A percentile compares a stretch with the other conserved stretches of the same genome.
Evolutionary conservation across 2,113 vertebrate species (phyloP).

Genomic region (Hippotragus niger): DNA sequence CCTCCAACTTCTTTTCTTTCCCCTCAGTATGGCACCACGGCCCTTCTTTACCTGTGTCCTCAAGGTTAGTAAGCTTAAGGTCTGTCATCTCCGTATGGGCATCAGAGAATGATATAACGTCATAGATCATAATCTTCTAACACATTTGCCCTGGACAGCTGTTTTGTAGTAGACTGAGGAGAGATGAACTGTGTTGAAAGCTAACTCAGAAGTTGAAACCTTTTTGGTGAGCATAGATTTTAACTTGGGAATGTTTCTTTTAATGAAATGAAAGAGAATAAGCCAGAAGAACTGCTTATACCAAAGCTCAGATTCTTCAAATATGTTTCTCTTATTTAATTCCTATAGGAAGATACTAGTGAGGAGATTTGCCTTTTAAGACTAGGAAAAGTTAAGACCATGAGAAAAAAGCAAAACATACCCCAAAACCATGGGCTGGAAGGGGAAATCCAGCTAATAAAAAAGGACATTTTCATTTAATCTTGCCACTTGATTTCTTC

Average conservation of each 20-base stretch:
- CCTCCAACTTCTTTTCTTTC: neutral
- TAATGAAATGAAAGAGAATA: neutral
- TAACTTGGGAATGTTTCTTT: neutral
- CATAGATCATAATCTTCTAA: neutral
- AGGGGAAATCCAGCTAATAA: neutral
- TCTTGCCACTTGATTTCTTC: neutral
- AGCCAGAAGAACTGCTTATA: neutral
- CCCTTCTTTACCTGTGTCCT: neutral
- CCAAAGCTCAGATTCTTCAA: neutral
- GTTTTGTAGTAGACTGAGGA: neutral
- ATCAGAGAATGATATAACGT: neutral
- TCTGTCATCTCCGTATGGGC: neutral
- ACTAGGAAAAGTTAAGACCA: neutral
- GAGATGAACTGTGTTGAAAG: neutral
- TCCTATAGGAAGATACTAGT: neutral
- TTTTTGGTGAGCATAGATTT: neutral
- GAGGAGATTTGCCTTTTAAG: neutral
- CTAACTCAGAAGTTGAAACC: neutral
- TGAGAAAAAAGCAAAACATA: neutral
- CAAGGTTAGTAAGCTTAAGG: neutral
- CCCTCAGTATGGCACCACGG: neutral
- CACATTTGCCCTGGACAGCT: neutral
- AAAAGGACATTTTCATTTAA: neutral
- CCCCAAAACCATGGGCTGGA: neutral
- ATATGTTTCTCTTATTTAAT: neutral